Evolutionary conservation across 2,113 vertebrate genomes (phyloP).

Genomic region (Sterna hirundo): DNA sequence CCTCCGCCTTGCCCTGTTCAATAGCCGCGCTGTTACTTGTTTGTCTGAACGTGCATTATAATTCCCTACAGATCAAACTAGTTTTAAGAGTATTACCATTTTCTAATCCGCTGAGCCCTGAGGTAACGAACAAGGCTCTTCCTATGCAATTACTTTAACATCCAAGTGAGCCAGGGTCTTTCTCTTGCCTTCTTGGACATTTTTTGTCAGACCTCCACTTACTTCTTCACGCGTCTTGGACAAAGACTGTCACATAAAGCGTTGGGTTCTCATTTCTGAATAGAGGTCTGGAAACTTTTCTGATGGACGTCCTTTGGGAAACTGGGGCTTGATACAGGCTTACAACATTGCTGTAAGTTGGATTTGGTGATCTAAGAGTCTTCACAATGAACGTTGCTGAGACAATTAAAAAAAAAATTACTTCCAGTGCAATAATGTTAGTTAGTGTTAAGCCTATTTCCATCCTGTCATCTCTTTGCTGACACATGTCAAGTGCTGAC

Average conservation of each 20-base stretch:
- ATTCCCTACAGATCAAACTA: not conserved
- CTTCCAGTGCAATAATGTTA: not conserved
- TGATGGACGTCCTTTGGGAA: not conserved
- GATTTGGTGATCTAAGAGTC: not conserved
- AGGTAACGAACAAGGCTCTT: not conserved
- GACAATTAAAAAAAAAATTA: not conserved
- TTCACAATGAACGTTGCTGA: not conserved
- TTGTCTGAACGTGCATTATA: not conserved
- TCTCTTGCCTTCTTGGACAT: not conserved
- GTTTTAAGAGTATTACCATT: not conserved
- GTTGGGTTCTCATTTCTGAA: not conserved
- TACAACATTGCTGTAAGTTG: not conserved
- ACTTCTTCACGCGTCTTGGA: fast-evolving
- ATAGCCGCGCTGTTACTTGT: fast-evolving
- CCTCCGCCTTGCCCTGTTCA: not conserved
- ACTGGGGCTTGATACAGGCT: fast-evolving
- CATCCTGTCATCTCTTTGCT: not conserved
- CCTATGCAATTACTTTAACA: not conserved
- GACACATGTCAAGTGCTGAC: not conserved
- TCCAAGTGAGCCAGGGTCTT: fast-evolving
- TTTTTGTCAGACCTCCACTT: not conserved
- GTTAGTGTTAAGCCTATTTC: not conserved
- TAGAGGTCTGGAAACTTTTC: not conserved
- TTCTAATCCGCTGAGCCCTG: not conserved
- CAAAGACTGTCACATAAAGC: not conserved